These are phyloP conservation scores for Ophion obscuratus DNA, from an alignment of 2,888 invertebrate species.

Conservation along the genomic window DNA sequence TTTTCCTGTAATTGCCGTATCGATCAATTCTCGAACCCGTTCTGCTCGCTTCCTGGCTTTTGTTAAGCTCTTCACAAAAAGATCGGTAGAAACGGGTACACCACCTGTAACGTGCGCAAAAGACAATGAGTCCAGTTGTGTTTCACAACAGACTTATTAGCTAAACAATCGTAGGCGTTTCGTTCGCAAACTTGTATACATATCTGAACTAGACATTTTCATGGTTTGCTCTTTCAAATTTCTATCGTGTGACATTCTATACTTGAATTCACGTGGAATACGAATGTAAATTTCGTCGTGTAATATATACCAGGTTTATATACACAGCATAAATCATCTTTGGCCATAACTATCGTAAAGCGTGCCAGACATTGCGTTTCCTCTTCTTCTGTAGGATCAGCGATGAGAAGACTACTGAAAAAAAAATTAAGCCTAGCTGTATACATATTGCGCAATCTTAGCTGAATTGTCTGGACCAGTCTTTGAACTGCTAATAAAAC, in stretches of 20 bases:
- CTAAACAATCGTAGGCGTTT: no score
- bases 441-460: not conserved
- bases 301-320: conserved; percentile 88
- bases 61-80: conserved; percentile 87
- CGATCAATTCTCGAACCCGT: conserved; percentile 84
- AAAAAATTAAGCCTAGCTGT: not conserved
- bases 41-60: conserved; percentile 87
- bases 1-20: conserved; percentile 77
- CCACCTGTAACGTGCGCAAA: conserved; percentile 83
- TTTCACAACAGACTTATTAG: no score
- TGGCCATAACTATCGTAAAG: conserved; percentile 88
- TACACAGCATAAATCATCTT: conserved; percentile 87
- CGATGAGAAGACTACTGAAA: conserved; percentile 88
- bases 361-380: conserved; percentile 90
- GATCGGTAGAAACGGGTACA: conserved; percentile 86
- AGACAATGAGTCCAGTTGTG: not conserved
- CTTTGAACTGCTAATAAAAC: no score
- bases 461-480: not conserved
- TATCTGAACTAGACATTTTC: no score
- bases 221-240: no score
- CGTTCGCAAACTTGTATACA: no score
- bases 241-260: not conserved
- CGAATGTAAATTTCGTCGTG: not conserved
- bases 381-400: conserved; percentile 94
- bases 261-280: not conserved